Evolutionary conservation across 2,113 vertebrate genomes (phyloP), one percentile per base, ranked within the genome.

Genomic region (Eolophus roseicapilla): DNA sequence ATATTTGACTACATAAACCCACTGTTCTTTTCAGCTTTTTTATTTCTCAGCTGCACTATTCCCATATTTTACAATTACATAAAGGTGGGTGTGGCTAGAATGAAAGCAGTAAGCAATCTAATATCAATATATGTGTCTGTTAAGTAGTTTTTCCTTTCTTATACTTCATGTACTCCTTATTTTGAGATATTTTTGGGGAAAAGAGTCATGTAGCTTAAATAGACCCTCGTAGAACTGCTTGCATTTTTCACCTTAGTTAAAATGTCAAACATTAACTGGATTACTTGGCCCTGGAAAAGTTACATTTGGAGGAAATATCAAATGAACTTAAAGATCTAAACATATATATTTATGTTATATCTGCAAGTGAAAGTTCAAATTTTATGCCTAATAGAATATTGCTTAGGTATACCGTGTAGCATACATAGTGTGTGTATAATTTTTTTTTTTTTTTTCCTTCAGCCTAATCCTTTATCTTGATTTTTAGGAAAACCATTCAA

Each of bases 21-120:
- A 84, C 85, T 63, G 41, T 55, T 86, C 78, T 92, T 93, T 83
- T 57, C 50, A 95, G 90, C 68, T 78, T 81, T 93, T 82, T 93
- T 95, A 95, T 96, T 97, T 96, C 84, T 94, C 87, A 95, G 64
- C 85, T 95, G 93, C 95, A 97, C 86, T 35, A 82, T 96, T 97
- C 81, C 73, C 88, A 81, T 97, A 97, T 97, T 96, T 94, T 94
- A 96, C 95, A 91, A 93, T 96, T 97, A 96, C 96, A 97, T 95
- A 97, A 98, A 96, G 86, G 81, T 88, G 87, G 93, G 97, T 97
- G 97, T 97, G 94, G 84, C 97, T 96, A 94, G 96, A 96, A 96
- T 88, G 96, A 98, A 96, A 97, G 83, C 71, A 35, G 71, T 79
- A 78, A 95, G 93, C 67, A 85, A 47, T 76, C 69, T 91, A 75